A percentile compares a stretch with the other conserved stretches of the same genome.
phyloP scores from a whole-genome alignment of 2,113 vertebrate genomes.

The Piprites chloris region DNA sequence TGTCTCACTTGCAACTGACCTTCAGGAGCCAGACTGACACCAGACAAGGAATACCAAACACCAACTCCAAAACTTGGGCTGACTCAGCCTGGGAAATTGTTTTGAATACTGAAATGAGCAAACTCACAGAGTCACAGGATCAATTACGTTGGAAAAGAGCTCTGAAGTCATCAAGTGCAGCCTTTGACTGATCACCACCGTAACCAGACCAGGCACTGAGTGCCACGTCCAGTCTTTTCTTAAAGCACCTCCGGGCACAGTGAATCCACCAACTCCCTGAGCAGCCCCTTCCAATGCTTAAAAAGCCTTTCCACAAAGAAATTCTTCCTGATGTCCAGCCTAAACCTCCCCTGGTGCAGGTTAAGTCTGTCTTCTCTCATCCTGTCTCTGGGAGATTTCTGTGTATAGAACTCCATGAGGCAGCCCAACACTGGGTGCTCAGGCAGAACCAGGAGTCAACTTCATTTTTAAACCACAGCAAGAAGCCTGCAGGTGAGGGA shows the following conservation, averaged over 20 bases:
- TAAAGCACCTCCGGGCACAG: background rate
- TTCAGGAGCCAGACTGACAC: background rate
- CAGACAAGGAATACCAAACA: background rate
- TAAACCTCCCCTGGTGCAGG: too few species aligned
- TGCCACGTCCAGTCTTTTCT: background rate
- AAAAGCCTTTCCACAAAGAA: background rate
- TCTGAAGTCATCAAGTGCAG: background rate
- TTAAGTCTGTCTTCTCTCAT: too few species aligned
- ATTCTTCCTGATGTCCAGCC: too few species aligned
- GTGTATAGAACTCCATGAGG: background rate
- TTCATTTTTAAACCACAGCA: accelerated
- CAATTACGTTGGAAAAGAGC: background rate
- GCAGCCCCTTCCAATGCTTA: background rate
- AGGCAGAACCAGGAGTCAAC: background rate
- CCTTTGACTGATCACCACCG: background rate
- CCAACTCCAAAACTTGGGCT: accelerated
- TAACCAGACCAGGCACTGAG: background rate
- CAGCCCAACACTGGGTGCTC: too few species aligned
- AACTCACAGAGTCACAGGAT: background rate
- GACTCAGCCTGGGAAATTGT: background rate
- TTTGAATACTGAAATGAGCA: background rate
- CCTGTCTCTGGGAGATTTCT: background rate
- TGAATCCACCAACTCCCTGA: background rate
- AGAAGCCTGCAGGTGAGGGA: background rate
- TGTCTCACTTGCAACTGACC: background rate